Evolutionary conservation across 2,113 vertebrate species (phyloP), one percentile per base, ranked within the genome.

Genomic region (Tauraco erythrolophus): DNA sequence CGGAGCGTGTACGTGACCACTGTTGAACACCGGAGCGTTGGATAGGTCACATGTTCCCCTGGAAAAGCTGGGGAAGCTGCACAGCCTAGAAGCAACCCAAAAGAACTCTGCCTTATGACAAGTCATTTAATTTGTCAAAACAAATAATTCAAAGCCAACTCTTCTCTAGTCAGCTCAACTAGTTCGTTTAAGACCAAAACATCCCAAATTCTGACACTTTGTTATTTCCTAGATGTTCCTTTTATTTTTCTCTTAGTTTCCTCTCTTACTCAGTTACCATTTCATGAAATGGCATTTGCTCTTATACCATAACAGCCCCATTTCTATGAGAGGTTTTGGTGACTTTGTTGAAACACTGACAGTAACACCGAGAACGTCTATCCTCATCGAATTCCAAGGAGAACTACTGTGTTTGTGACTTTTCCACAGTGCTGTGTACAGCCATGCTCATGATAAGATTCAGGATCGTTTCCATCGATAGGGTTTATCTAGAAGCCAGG

Each of bases 1-100:
- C 11, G 41, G 41, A 43, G 12, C 5, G 41, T 43, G 41, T 43
- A 43, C 5, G 41, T 43, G 41, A 43, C 41, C 41, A 14, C 41
- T 10, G 41, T 43, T 11, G 41, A 43, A 43, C 41, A 43, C 41
- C 12, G 41, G 41, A 43, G 10, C 14, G 10, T 43, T 13, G 41
- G 41, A 43, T 13, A 43, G 41, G 41, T 14, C 12, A 43, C 10
- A 14, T 43, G 41, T 43, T 43, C 14, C 9, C 14, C 11, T 14
- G 41, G 41, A 43, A 43, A 43, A 43, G 41, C 80, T n/a, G 96
- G 57, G 54, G 98, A 93, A 16, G 98, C 76, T 66, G 94, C 94
- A n/a, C 96, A 91, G 54, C 97, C 96, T 93, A 98, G 97, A 28
- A 97, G 85, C 95, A 98, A 92, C 85, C 97, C 97, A 74, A 97